phyloP scores from a whole-genome alignment of 2,888 invertebrate genomes.

The Tigriopus californicus region DNA sequence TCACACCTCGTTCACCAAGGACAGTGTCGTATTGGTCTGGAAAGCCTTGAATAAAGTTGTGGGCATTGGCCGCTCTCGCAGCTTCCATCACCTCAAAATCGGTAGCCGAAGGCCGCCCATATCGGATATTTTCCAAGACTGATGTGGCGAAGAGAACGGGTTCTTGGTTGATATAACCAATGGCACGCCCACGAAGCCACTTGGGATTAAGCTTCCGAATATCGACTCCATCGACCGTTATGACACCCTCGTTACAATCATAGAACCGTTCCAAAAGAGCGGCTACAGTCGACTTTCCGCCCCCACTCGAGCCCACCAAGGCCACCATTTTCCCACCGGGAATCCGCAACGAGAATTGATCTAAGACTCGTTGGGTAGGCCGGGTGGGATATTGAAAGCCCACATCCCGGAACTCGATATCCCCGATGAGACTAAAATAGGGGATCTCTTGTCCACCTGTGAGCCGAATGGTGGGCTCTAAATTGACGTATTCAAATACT shows the following conservation, averaged over 20 bases:
- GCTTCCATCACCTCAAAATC: constrained; percentile 46
- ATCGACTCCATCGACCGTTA: constrained; percentile 56
- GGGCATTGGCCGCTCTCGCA: constrained; percentile 69
- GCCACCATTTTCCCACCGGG: constrained; percentile 77
- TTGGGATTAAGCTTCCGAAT: constrained; percentile 48
- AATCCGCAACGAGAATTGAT: constrained; percentile 58
- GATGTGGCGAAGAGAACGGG: constrained; percentile 80
- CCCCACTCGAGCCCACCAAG: constrained; percentile 78
- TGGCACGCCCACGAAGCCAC: constrained; percentile 63
- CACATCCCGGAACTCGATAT: constrained; percentile 66
- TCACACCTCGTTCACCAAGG: constrained; percentile 72
- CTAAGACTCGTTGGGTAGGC: constrained; percentile 50
- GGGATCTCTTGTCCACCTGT: constrained; percentile 47
- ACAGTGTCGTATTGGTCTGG: constrained; percentile 65
- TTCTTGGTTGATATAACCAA: constrained; percentile 82
- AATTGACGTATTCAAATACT: constrained; percentile 69
- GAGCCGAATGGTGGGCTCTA: constrained; percentile 46
- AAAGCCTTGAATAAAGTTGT: constrained; percentile 65
- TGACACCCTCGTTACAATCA: constrained; percentile 48
- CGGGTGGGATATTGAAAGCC: constrained; percentile 75
- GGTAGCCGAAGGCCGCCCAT: constrained; percentile 42
- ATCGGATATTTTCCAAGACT: constrained; percentile 81
- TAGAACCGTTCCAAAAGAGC: constrained; percentile 76
- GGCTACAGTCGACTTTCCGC: constrained; percentile 85
- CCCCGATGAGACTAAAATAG: constrained; percentile 48